Conservation (phyloP, 2,113 vertebrate genomes). For the Elephas maximus region DNA sequence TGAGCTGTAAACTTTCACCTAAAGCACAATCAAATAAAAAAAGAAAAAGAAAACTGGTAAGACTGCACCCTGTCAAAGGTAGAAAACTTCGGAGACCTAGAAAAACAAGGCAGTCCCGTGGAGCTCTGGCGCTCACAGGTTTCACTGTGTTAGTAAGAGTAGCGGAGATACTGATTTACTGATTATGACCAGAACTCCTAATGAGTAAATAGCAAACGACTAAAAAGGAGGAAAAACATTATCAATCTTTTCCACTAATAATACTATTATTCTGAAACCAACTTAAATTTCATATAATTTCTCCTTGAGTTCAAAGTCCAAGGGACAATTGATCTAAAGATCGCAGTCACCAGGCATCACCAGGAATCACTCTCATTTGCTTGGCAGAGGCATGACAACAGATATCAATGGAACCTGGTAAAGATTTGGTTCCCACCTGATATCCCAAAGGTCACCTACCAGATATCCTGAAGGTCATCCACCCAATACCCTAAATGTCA, state of each 20-base stretch:
- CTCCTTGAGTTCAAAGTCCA: background rate
- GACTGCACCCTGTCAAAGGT: background rate
- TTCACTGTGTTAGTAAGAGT: background rate
- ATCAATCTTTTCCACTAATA: background rate
- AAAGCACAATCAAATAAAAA: too few species aligned
- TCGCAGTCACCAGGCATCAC: background rate
- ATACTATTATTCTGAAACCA: background rate
- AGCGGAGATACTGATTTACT: background rate
- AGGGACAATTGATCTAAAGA: slow-evolving; percentile 26
- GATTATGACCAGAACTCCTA: background rate
- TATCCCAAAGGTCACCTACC: slow-evolving; percentile 24
- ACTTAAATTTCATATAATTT: background rate
- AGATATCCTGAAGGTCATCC: too few species aligned
- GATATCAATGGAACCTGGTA: background rate
- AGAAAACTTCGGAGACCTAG: background rate
- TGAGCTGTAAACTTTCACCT: too few species aligned
- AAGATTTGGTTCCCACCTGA: slow-evolving; percentile 19
- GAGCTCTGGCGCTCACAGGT: background rate
- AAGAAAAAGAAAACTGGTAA: too few species aligned
- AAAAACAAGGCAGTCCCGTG: background rate
- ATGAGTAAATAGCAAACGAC: background rate
- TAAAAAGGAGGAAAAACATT: background rate
- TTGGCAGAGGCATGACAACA: slow-evolving; percentile 41
- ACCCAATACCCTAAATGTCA: too few species aligned
- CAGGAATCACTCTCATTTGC: background rate